Conservation (phyloP, 2,888 invertebrate genomes). For the Agelastica alni region DNA sequence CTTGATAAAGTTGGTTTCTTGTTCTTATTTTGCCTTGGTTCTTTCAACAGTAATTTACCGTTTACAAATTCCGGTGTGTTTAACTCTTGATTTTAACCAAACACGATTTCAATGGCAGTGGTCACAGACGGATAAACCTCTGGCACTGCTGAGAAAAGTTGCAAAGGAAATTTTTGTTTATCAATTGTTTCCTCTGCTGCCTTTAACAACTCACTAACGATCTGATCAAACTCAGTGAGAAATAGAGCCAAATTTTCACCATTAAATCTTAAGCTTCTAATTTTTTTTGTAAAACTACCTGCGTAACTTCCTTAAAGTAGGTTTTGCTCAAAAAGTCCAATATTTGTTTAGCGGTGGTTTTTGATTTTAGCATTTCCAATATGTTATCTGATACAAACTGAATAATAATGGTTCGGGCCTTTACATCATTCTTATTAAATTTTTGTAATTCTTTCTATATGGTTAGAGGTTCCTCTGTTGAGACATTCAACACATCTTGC, state of each 20-base stretch:
- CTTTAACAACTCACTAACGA: neutral
- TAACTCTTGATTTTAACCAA: too few relatives aligned
- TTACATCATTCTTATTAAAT: too few relatives aligned
- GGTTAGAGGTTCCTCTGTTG: neutral
- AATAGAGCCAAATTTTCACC: neutral
- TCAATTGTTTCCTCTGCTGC: too few relatives aligned
- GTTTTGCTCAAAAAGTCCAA: neutral
- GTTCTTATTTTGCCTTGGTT: neutral
- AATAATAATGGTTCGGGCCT: neutral
- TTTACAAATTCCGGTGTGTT: too few relatives aligned
- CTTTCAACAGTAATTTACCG: neutral
- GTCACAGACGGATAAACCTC: too few relatives aligned
- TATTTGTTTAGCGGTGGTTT: neutral
- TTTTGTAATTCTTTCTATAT: too few relatives aligned
- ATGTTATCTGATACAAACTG: neutral
- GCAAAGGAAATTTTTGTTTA: too few relatives aligned
- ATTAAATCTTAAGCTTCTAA: too few relatives aligned
- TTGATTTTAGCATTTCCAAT: neutral
- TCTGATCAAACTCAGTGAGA: neutral
- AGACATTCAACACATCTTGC: neutral
- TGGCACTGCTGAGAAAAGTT: too few relatives aligned
- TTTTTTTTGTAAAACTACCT: neutral
- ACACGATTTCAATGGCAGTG: neutral
- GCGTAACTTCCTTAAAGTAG: neutral
- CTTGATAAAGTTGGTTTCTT: neutral